Evolutionary conservation across 2,888 invertebrate genomes (phyloP).

Genomic region (Macropis europaea): DNA sequence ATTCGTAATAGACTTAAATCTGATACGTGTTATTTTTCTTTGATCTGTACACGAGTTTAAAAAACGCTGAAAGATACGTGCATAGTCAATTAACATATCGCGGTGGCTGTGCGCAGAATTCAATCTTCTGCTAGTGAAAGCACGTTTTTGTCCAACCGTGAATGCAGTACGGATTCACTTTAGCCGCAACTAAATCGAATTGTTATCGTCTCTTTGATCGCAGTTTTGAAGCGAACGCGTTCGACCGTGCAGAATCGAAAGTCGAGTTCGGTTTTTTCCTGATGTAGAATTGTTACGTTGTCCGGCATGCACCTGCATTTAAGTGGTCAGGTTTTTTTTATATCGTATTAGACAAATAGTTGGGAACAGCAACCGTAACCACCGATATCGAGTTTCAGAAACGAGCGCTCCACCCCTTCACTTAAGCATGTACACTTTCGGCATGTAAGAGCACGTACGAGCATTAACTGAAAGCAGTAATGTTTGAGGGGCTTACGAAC

Average conservation of each 20-base stretch:
- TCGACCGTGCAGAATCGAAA: not conserved
- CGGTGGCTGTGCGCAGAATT: not conserved
- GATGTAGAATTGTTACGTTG: not conserved
- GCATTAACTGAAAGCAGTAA: conserved; percentile 43
- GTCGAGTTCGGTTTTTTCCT: not conserved
- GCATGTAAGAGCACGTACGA: conserved; percentile 3
- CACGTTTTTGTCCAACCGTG: not conserved
- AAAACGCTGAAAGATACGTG: conserved; percentile 8
- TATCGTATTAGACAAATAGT: conserved; percentile 27
- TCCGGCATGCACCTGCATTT: too few relatives aligned
- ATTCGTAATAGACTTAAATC: too few relatives aligned
- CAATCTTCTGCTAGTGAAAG: not conserved
- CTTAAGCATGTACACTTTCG: not conserved
- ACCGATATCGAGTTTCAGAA: conserved; percentile 55
- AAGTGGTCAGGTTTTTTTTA: conserved; percentile 39
- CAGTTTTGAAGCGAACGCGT: not conserved
- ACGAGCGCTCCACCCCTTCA: conserved; percentile 14
- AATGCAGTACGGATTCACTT: not conserved
- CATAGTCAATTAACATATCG: not conserved
- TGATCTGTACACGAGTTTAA: too few relatives aligned
- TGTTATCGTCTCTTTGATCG: not conserved
- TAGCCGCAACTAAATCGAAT: not conserved
- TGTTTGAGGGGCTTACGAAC: conserved; percentile 36
- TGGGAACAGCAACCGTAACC: conserved; percentile 39
- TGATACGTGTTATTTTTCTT: too few relatives aligned